Evolutionary conservation across 1,140 invertebrate genomes (phyloP).

Genomic region (Drosophila paulistorum): DNA sequence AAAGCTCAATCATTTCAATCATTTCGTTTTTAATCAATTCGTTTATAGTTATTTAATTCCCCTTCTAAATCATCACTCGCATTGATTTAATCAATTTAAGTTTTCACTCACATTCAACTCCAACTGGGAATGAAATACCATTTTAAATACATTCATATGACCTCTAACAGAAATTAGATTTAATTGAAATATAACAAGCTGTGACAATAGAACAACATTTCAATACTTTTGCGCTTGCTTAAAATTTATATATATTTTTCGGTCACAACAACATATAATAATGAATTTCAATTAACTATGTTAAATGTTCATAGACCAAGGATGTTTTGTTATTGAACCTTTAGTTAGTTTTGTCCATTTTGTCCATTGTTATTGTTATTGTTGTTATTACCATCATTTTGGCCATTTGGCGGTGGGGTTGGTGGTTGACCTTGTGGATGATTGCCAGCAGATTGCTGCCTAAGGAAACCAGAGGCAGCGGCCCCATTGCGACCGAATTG

Average conservation of each 20-base stretch:
- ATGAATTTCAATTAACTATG: not conserved
- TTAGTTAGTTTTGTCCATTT: slow-evolving; percentile 5
- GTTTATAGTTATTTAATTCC: too few relatives aligned
- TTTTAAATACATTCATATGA: too few relatives aligned
- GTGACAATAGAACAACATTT: too few relatives aligned
- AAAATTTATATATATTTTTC: not conserved
- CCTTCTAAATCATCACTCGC: too few relatives aligned
- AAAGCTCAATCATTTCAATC: too few relatives aligned
- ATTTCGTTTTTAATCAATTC: too few relatives aligned
- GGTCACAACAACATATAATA: not conserved
- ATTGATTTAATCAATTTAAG: too few relatives aligned
- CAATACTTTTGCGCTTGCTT: too few relatives aligned
- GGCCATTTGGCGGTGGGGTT: slow-evolving; percentile 22
- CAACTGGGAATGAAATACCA: too few relatives aligned
- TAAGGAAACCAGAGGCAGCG: slow-evolving; percentile 5
- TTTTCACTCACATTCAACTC: too few relatives aligned
- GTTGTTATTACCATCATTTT: slow-evolving; percentile 37
- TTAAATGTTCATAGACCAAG: not conserved
- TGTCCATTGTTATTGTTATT: slow-evolving; percentile 40
- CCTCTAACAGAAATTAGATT: too few relatives aligned
- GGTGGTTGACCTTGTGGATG: slow-evolving; percentile 24
- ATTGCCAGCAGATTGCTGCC: slow-evolving; percentile 17
- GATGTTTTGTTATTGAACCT: not conserved
- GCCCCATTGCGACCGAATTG: slow-evolving; percentile 5
- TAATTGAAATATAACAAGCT: too few relatives aligned